phyloP scores from a whole-genome alignment of 2,888 invertebrate genomes.

The Drosophila macrothrix region DNA sequence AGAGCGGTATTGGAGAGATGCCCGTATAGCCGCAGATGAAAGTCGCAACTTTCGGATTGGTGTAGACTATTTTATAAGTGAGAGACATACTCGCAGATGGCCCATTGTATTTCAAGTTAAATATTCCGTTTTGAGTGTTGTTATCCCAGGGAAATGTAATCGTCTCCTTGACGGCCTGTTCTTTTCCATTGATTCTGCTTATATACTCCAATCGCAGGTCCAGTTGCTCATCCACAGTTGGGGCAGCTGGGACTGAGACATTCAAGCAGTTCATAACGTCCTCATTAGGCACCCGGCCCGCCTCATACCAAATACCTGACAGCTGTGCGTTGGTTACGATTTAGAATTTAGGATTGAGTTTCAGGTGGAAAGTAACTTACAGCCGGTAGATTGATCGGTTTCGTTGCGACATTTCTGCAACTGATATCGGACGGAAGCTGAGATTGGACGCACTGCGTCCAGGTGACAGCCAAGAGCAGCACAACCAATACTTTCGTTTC shows the following conservation, averaged over 20 bases:
- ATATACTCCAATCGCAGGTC: conserved; percentile 54
- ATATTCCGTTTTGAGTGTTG: conserved; percentile 50
- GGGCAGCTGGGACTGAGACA: conserved; percentile 43
- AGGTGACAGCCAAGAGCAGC: conserved; percentile 7
- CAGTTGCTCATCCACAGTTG: conserved; percentile 20
- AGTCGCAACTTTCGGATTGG: conserved; percentile 32
- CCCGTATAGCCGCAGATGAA: conserved; percentile 62
- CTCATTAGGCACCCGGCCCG: conserved; percentile 41
- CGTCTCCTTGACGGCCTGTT: conserved; percentile 37
- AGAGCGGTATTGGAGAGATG: conserved; percentile 47
- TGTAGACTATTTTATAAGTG: conserved; percentile 55
- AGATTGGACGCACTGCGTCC: conserved; percentile 16
- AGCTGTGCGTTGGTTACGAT: conserved; percentile 27
- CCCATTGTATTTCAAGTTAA: conserved; percentile 42
- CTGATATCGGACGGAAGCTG: background rate
- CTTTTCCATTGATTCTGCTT: conserved; percentile 43
- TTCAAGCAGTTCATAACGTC: conserved; percentile 51
- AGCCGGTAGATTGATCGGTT: background rate
- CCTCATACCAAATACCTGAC: conserved; percentile 62
- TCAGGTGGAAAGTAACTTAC: conserved; percentile 9
- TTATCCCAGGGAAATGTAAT: conserved; percentile 61
- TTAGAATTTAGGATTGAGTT: background rate
- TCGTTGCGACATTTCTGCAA: background rate
- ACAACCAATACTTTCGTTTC: background rate
- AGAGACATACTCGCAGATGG: conserved; percentile 3